Evolutionary conservation across 2,888 invertebrate species (phyloP).

Genomic region (Nasonia oneida): DNA sequence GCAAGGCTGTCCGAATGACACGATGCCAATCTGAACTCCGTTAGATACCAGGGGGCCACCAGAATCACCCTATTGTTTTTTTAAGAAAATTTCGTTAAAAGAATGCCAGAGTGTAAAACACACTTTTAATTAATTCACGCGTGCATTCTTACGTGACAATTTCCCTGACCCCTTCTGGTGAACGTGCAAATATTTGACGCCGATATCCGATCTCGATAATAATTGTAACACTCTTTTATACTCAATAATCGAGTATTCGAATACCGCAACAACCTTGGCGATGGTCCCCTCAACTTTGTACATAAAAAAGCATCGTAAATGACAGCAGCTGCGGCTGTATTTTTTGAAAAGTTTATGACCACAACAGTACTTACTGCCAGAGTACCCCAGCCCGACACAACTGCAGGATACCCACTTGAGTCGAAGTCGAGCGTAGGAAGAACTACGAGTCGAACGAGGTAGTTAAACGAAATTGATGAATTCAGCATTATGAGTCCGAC

Average conservation of each 20-base stretch:
- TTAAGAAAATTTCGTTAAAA: too few species aligned
- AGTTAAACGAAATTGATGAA: slow-evolving; percentile 1
- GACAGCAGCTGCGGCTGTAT: too few species aligned
- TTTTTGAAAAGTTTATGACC: background rate
- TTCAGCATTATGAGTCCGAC: slow-evolving; percentile 4
- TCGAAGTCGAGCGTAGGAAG: background rate
- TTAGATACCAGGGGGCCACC: slow-evolving; percentile 61
- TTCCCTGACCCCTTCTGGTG: background rate
- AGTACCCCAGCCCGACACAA: background rate
- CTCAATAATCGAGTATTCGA: background rate
- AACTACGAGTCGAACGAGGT: background rate
- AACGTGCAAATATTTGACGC: background rate
- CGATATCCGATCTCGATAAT: slow-evolving; percentile 44
- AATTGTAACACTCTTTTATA: background rate
- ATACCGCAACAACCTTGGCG: background rate
- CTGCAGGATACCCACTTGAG: background rate
- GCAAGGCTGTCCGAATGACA: slow-evolving; percentile 61
- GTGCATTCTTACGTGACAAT: background rate
- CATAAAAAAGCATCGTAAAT: background rate
- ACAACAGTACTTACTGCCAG: background rate
- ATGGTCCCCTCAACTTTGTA: background rate
- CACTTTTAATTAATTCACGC: background rate
- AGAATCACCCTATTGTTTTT: slow-evolving; percentile 53
- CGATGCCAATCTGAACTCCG: slow-evolving; percentile 60
- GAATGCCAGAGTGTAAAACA: too few species aligned